Base-by-base conservation (phyloP, 2,888 invertebrate species). In the Scaptomyza cyrtandrae region DNA sequence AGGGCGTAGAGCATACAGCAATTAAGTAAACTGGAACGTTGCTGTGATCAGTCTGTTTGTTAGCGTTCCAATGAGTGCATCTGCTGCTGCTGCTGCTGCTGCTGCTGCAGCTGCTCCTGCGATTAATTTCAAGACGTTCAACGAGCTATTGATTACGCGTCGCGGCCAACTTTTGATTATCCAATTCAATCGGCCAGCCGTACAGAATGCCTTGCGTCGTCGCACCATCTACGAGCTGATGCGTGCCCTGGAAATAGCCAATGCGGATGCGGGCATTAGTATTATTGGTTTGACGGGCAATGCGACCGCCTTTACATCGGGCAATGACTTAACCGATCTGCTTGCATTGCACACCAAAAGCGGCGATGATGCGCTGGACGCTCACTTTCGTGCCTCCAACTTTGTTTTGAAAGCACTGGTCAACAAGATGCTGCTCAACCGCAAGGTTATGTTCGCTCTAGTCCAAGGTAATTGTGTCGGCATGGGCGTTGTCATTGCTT, bases 391-490 rank as follows among this genome's bases (percentile, higher is more conserved):
- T 67, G 49, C 78, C 78, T 71, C 82, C 59, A 89, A 90, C 45
- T 72, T 72, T 5, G 81, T 89, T 41, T 62, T 93, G 71, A 94
- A 94, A 74, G 92, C 94, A 10, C 95, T 96, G 91, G 94, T 98
- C 7, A 93, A 94, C 64, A 93, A 96, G 0, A 95, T 98, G 83
- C 96, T 98, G 72, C 94, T 94, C 75, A 98, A 97, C 90, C 96
- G 97, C 0, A 99, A 99, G 92, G 93, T 98, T 39, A 89, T 99
- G 57, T 93, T 99, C 71, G 97, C 96, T 19, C 93, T 98, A 53
- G 95, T 99, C 0, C 98, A 99, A 93, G 99, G 99, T 7, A 98
- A 98, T 52, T 98, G 98, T 24, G 94, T 98, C 71, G 99, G 99
- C 14, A 95, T 99, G 78, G 91, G 91, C 11, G 87, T 91, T 11